Evolutionary conservation across 2,888 invertebrate species (phyloP).

Genomic region (Epirrita christyi): DNA sequence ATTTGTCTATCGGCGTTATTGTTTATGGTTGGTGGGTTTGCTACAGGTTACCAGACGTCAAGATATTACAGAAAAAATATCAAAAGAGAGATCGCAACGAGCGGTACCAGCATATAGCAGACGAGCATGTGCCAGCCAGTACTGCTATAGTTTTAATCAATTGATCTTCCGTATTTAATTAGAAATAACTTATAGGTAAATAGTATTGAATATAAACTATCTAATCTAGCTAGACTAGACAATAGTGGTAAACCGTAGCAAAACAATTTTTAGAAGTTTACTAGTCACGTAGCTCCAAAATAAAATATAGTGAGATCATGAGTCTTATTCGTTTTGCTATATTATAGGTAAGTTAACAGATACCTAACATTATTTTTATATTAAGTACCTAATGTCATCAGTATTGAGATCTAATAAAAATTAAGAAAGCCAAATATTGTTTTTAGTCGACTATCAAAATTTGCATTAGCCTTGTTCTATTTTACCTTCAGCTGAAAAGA

Average conservation of each 20-base stretch:
- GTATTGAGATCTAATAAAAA: constrained; percentile 14
- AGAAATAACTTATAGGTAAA: neutral
- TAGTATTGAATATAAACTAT: neutral
- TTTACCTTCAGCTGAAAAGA: neutral
- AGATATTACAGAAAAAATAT: constrained; percentile 6
- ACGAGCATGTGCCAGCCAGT: neutral
- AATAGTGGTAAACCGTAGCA: constrained; percentile 1
- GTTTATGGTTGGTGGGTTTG: constrained; percentile 7
- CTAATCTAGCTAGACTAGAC: neutral
- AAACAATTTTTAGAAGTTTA: constrained; percentile 15
- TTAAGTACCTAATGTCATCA: constrained; percentile 10
- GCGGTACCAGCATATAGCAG: constrained; percentile 1
- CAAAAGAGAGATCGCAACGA: neutral
- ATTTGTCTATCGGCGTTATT: constrained; percentile 1
- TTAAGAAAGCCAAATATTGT: neutral
- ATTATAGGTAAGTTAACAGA: constrained; percentile 6
- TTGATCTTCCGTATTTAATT: neutral
- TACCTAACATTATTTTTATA: constrained; percentile 9
- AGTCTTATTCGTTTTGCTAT: constrained; percentile 9
- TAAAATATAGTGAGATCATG: constrained; percentile 11
- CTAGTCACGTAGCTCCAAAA: constrained; percentile 27
- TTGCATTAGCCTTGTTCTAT: neutral
- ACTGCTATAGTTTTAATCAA: too few relatives aligned
- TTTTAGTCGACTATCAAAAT: neutral
- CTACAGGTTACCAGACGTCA: constrained; percentile 4